phyloP scores from a whole-genome alignment of 2,113 vertebrate genomes.

The Bos indicus region DNA sequence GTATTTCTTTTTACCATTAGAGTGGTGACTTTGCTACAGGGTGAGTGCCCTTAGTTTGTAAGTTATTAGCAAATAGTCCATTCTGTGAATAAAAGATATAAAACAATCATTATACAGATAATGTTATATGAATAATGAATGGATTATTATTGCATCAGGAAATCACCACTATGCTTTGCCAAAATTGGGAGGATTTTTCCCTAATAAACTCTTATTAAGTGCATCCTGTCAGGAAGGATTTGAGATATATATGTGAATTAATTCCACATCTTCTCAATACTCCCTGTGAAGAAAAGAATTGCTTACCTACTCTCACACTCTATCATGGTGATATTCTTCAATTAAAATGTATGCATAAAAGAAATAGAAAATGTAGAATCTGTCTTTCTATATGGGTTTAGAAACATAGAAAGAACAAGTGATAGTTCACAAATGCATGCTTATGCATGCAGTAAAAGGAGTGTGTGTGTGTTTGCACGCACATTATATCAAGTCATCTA shows the following conservation, averaged over 20 bases:
- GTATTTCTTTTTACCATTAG: not conserved
- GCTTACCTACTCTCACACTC: not conserved
- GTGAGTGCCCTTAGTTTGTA: not conserved
- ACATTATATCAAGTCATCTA: not conserved
- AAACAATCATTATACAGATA: not conserved
- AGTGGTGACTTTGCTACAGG: not conserved
- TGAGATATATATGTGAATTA: not conserved
- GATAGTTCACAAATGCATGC: not conserved
- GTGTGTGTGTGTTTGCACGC: not conserved
- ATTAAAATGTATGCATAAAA: not conserved
- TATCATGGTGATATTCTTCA: not conserved
- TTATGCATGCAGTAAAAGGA: not conserved
- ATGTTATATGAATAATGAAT: not conserved
- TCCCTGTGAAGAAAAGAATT: not conserved
- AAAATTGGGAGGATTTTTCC: not conserved
- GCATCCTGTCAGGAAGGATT: not conserved
- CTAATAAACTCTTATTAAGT: not conserved
- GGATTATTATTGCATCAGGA: not conserved
- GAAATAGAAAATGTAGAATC: not conserved
- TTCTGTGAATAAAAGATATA: not conserved
- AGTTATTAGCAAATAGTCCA: not conserved
- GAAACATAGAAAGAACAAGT: not conserved
- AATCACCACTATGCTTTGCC: not conserved
- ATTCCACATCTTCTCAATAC: not conserved
- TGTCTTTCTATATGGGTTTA: not conserved